Conservation (phyloP, 2,888 invertebrate genomes). For the Tipula unca region DNA sequence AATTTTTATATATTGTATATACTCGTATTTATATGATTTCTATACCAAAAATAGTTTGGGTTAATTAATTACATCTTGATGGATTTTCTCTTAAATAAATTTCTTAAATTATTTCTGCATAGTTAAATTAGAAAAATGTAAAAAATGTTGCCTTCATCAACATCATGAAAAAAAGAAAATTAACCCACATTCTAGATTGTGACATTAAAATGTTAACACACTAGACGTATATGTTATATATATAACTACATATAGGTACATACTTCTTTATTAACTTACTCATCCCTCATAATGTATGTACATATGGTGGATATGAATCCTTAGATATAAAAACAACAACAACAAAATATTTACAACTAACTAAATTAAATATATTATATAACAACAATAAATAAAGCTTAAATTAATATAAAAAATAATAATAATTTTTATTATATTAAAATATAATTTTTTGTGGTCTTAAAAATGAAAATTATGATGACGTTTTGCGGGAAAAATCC, state of each 20-base stretch:
- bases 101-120: background rate
- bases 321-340: background rate
- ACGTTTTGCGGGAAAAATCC: background rate
- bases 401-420: background rate
- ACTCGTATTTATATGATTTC: background rate
- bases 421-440: background rate
- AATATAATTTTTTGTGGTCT: background rate
- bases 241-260: too few species aligned
- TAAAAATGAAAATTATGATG: slow-evolving; percentile 4
- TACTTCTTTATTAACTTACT: background rate
- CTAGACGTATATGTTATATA: background rate
- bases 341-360: background rate
- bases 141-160: background rate
- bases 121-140: background rate
- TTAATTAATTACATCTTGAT: background rate
- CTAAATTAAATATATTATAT: background rate
- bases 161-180: background rate
- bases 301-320: background rate
- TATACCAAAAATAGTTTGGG: background rate
- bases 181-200: background rate
- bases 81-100: background rate
- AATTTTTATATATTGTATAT: too few species aligned
- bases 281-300: background rate
- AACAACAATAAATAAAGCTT: slow-evolving; percentile 14
- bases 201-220: background rate